Evolutionary conservation across 2,113 vertebrate species (phyloP).

Genomic region (Macrotus californicus): DNA sequence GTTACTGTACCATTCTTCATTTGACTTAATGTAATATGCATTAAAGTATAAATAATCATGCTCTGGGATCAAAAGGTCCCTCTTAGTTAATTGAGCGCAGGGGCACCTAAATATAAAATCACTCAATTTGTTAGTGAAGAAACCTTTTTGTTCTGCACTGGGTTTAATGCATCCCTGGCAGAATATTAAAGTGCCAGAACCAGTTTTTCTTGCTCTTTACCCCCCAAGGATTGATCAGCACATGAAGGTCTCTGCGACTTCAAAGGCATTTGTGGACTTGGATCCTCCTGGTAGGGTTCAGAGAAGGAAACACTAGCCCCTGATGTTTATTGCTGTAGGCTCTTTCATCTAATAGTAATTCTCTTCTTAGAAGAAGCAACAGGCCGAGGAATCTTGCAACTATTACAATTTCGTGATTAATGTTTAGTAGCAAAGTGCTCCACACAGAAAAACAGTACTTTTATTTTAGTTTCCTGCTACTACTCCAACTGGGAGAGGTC

Average conservation of each 20-base stretch:
- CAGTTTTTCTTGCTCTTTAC: conserved; percentile 55
- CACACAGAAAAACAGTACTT: conserved; percentile 69
- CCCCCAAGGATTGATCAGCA: conserved; percentile 47
- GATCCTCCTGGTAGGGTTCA: conserved; percentile 45
- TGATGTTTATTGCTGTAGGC: conserved; percentile 45
- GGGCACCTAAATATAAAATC: conserved; percentile 16
- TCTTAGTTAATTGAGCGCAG: conserved; percentile 35
- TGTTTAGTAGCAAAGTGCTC: conserved; percentile 68
- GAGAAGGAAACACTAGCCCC: conserved; percentile 44
- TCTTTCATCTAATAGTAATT: conserved; percentile 64
- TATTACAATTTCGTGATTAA: conserved; percentile 62
- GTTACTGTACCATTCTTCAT: neutral
- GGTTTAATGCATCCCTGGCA: neutral
- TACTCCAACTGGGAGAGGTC: conserved; percentile 66
- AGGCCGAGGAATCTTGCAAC: conserved; percentile 25
- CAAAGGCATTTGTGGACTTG: conserved; percentile 56
- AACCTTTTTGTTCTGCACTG: conserved; percentile 8
- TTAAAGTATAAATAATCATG: neutral
- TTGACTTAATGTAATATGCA: neutral
- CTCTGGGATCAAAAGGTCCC: neutral
- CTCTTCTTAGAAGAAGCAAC: conserved; percentile 61
- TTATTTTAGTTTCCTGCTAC: conserved; percentile 71
- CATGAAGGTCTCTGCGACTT: conserved; percentile 55
- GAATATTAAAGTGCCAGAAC: conserved; percentile 44
- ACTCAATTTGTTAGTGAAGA: conserved; percentile 25